These are phyloP conservation scores for Sitodiplosis mosellana DNA, from an alignment of 1,140 invertebrate species.

Conservation along the genomic window DNA sequence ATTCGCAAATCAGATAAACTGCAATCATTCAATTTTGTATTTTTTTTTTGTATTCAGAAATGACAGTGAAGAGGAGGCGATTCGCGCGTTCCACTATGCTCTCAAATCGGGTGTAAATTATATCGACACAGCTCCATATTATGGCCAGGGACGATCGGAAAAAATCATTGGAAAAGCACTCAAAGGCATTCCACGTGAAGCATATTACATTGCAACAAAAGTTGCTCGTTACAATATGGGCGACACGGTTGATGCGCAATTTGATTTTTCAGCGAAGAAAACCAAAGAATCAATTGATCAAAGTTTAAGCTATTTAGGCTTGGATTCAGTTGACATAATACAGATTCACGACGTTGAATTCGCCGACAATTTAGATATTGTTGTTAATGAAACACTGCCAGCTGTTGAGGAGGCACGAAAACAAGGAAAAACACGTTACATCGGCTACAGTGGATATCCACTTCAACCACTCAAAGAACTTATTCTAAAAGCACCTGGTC, in stretches of 20 bases:
- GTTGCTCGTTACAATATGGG: slow-evolving; percentile 58
- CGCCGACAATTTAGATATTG: slow-evolving; percentile 50
- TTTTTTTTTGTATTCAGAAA: slow-evolving; percentile 4
- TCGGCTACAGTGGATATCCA: slow-evolving; percentile 80
- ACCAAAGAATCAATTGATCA: slow-evolving; percentile 55
- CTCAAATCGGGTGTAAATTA: slow-evolving; percentile 73
- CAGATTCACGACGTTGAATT: slow-evolving; percentile 88
- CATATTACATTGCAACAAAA: slow-evolving; percentile 89
- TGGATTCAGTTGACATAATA: slow-evolving; percentile 77
- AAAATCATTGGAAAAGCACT: slow-evolving; percentile 64
- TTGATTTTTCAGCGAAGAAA: slow-evolving; percentile 68
- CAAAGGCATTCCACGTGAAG: slow-evolving; percentile 51
- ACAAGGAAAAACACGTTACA: slow-evolving; percentile 58
- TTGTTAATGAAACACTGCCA: slow-evolving; percentile 74
- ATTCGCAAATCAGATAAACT: background rate
- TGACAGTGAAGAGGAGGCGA: slow-evolving; percentile 36
- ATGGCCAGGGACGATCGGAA: slow-evolving; percentile 74
- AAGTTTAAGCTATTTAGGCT: slow-evolving; percentile 50
- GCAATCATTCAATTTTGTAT: background rate
- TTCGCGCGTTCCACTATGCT: slow-evolving; percentile 46
- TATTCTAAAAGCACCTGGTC: slow-evolving; percentile 31
- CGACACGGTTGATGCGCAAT: slow-evolving; percentile 48
- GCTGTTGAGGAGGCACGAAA: slow-evolving; percentile 50
- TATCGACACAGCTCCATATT: slow-evolving; percentile 81
- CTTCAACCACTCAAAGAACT: slow-evolving; percentile 53